These are phyloP conservation scores for Spea hammondii DNA, from an alignment of 2,797 vertebrate species.

Conservation along the genomic window DNA sequence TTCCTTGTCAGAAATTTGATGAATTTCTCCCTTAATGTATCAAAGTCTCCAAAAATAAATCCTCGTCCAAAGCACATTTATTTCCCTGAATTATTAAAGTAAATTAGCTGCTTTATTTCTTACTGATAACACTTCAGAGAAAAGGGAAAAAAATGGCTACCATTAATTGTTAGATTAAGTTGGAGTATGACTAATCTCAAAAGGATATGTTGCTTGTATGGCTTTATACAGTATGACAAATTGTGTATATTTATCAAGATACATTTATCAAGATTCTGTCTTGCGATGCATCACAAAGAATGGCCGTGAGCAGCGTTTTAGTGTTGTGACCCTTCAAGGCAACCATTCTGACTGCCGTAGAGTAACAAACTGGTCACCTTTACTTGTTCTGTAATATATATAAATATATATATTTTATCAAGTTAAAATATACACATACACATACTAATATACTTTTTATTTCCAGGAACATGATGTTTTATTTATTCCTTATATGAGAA, in stretches of 20 bases:
- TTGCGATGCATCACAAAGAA: constrained; percentile 47
- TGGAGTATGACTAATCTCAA: constrained; percentile 10
- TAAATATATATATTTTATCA: constrained; percentile 25
- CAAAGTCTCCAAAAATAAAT: background rate
- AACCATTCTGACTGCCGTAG: constrained; percentile 30
- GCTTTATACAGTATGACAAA: constrained; percentile 49
- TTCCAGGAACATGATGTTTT: constrained; percentile 2
- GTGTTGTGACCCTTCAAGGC: constrained; percentile 42
- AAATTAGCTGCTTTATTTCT: background rate
- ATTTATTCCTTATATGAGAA: constrained; percentile 11
- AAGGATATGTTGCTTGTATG: constrained; percentile 31
- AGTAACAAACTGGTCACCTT: constrained; percentile 48
- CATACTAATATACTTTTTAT: too few relatives aligned
- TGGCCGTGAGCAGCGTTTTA: constrained; percentile 41
- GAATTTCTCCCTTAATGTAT: background rate
- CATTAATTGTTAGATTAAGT: constrained; percentile 10
- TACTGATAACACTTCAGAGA: background rate
- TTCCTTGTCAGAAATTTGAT: background rate
- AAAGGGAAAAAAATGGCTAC: background rate
- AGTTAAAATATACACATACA: too few relatives aligned
- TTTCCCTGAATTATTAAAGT: background rate
- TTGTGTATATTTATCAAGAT: constrained; percentile 17
- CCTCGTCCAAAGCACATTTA: background rate
- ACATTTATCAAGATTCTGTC: constrained; percentile 45
- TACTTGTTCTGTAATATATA: constrained; percentile 23